phyloP scores from a whole-genome alignment of 2,888 invertebrate genomes.

The Hololepta plana region DNA sequence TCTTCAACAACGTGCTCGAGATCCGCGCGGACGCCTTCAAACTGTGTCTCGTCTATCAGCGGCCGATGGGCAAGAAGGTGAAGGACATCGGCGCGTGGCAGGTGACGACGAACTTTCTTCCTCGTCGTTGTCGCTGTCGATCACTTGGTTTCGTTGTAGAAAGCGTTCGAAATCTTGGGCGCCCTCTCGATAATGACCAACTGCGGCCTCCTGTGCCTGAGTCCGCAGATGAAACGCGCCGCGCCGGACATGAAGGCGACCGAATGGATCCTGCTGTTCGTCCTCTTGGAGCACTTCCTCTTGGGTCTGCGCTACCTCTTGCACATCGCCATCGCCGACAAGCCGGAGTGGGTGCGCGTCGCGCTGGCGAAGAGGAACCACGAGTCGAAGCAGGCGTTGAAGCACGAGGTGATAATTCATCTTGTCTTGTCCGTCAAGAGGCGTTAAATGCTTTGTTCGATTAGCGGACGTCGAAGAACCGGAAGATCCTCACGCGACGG shows the following conservation, averaged over 20 bases:
- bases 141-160: slow-evolving; percentile 22
- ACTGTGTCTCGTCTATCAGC: slow-evolving; percentile 46
- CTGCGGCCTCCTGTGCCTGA: slow-evolving; percentile 51
- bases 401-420: slow-evolving; percentile 29
- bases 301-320: slow-evolving; percentile 43
- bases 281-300: slow-evolving; percentile 49
- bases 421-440: slow-evolving; percentile 4
- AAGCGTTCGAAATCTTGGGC: slow-evolving; percentile 47
- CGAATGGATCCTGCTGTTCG: slow-evolving; percentile 42
- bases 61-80: slow-evolving; percentile 46
- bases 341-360: slow-evolving; percentile 46
- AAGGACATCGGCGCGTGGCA: slow-evolving; percentile 65
- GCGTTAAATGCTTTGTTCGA: too few species aligned
- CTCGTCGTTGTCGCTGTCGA: not conserved
- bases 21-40: slow-evolving; percentile 59
- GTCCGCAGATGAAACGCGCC: slow-evolving; percentile 36
- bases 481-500: slow-evolving; percentile 24
- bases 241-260: slow-evolving; percentile 16
- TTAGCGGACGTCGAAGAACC: slow-evolving; percentile 27
- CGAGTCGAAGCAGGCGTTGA: slow-evolving; percentile 42
- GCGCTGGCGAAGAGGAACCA: slow-evolving; percentile 41
- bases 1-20: slow-evolving; percentile 56
- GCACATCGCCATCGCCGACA: slow-evolving; percentile 49
- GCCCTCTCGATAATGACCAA: slow-evolving; percentile 55
- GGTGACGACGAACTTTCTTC: slow-evolving; percentile 27